A percentile compares a stretch with the other conserved stretches of the same genome.
Conservation (phyloP, 2,888 invertebrate species). For the Caenorhabditis sp. region DNA sequence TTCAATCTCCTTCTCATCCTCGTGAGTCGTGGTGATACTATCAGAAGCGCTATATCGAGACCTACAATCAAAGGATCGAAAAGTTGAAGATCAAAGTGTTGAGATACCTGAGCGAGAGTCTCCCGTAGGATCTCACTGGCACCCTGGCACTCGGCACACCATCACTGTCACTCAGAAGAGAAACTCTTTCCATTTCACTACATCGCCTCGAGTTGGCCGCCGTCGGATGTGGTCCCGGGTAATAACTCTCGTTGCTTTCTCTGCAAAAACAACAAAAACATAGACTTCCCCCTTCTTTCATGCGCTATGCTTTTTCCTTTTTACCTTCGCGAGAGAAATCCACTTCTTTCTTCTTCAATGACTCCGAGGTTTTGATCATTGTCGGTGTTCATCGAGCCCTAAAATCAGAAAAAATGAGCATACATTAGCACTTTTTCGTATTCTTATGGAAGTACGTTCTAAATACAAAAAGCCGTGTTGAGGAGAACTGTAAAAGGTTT, state of each 20-base stretch:
- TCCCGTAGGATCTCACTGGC: constrained; percentile 32
- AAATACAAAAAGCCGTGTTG: constrained; percentile 14
- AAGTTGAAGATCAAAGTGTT: background rate
- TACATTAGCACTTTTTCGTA: constrained; percentile 2
- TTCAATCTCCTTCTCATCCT: constrained; percentile 52
- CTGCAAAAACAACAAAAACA: constrained; percentile 37
- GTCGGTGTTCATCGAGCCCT: constrained; percentile 63
- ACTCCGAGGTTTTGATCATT: constrained; percentile 67
- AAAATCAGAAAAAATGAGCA: constrained; percentile 39
- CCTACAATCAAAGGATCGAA: constrained; percentile 1
- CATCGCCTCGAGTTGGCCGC: constrained; percentile 61
- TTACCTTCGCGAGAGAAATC: constrained; percentile 55
- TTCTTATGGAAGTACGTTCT: constrained; percentile 39
- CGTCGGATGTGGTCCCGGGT: constrained; percentile 62
- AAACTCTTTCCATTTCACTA: constrained; percentile 63
- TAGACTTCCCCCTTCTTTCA: constrained; percentile 3
- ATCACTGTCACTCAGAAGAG: constrained; percentile 53
- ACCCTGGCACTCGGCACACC: constrained; percentile 16
- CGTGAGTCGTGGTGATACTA: constrained; percentile 51
- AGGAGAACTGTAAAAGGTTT: constrained; percentile 2
- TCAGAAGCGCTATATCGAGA: constrained; percentile 51
- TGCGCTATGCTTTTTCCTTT: background rate
- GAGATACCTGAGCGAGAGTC: constrained; percentile 50
- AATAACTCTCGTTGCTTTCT: constrained; percentile 59
- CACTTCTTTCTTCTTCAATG: constrained; percentile 68